phyloP scores from a whole-genome alignment of 53 echinoderm and acorn worm genomes.

The Astropecten irregularis region DNA sequence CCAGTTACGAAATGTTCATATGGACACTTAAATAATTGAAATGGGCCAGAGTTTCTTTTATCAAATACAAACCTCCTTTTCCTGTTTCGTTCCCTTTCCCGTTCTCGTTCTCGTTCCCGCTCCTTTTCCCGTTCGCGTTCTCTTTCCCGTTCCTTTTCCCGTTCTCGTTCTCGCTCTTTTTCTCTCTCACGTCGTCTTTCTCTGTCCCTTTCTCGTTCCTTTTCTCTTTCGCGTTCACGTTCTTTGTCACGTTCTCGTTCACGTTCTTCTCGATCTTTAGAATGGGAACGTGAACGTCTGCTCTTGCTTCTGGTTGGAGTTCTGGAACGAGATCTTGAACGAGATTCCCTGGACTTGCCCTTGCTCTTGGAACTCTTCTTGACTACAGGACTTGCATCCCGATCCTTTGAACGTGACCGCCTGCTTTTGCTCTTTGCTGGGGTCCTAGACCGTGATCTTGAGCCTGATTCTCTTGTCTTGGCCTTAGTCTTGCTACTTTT shows the following conservation, averaged over 20 bases:
- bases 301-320: slow-evolving; percentile 3
- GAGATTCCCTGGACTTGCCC: not conserved
- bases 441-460: slow-evolving; percentile 13
- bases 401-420: not conserved
- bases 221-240: slow-evolving; percentile 12
- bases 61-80: slow-evolving; percentile 43
- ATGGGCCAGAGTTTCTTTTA: too few relatives aligned
- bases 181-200: slow-evolving; percentile 20
- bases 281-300: slow-evolving; percentile 10
- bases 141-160: slow-evolving; percentile 22
- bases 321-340: slow-evolving; percentile 9
- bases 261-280: slow-evolving; percentile 43
- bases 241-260: slow-evolving; percentile 8
- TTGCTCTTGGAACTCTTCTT: slow-evolving; percentile 42
- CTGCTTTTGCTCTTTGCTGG: slow-evolving; percentile 11
- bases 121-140: slow-evolving; percentile 24
- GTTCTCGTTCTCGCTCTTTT: slow-evolving; percentile 11
- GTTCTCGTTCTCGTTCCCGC: slow-evolving; percentile 15
- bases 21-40: too few relatives aligned
- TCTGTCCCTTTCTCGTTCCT: slow-evolving; percentile 25
- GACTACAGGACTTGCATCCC: not conserved
- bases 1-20: too few relatives aligned
- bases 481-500: slow-evolving; percentile 24
- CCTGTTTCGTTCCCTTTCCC: slow-evolving; percentile 31
- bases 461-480: not conserved